Conservation (phyloP, 2,113 vertebrate species). For the Caracal caracal region DNA sequence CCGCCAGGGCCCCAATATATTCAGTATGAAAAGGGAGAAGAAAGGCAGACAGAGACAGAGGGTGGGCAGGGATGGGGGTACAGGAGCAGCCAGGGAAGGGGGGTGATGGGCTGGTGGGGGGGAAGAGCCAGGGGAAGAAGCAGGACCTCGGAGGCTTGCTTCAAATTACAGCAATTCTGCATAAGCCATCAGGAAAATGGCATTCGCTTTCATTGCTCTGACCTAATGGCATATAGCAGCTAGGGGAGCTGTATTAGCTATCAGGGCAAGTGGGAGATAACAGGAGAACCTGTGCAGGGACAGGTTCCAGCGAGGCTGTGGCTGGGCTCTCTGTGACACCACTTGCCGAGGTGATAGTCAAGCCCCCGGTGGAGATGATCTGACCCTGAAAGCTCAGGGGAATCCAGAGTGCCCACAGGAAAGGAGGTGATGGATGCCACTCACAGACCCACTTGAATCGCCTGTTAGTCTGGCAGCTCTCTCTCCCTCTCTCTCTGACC, state of each 20-base stretch:
- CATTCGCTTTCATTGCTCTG: slow-evolving; percentile 86
- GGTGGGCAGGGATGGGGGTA: neutral
- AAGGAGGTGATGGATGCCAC: neutral
- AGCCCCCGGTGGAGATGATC: slow-evolving; percentile 60
- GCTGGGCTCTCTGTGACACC: slow-evolving; percentile 50
- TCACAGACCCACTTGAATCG: neutral
- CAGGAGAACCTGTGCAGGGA: slow-evolving; percentile 73
- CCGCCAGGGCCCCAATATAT: slow-evolving; percentile 86
- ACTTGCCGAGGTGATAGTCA: slow-evolving; percentile 56
- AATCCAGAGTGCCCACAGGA: slow-evolving; percentile 67
- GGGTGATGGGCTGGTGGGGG: neutral
- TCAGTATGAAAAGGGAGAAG: slow-evolving; percentile 82
- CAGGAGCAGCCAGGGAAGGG: neutral
- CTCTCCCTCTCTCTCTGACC: neutral
- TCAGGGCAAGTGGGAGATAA: slow-evolving; percentile 87
- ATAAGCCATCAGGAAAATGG: slow-evolving; percentile 88
- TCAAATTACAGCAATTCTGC: slow-evolving; percentile 90
- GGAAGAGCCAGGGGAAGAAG: slow-evolving; percentile 67
- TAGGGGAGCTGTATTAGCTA: slow-evolving; percentile 84
- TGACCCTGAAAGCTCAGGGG: slow-evolving; percentile 73
- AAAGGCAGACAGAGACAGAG: slow-evolving; percentile 71
- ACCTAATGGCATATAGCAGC: slow-evolving; percentile 86
- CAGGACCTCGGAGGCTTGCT: slow-evolving; percentile 82
- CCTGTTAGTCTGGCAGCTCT: neutral
- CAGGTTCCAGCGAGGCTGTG: slow-evolving; percentile 74